phyloP scores from a whole-genome alignment of 1,140 invertebrate species.

The Harpegnathos saltator region DNA sequence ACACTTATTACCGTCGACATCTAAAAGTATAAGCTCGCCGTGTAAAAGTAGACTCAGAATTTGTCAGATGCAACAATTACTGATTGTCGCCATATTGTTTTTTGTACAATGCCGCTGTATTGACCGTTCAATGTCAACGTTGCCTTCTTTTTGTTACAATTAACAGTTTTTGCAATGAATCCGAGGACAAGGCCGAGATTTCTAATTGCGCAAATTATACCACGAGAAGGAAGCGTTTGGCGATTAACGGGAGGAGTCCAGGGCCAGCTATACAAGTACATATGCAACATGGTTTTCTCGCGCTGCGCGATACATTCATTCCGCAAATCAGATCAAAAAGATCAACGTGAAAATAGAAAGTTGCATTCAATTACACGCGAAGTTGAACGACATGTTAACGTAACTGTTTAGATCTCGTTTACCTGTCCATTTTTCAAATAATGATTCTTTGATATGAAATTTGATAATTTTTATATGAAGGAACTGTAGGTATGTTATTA shows the following conservation, averaged over 20 bases:
- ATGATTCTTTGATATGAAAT: too few species aligned
- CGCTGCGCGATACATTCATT: neutral
- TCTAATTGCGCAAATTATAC: neutral
- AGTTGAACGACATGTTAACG: neutral
- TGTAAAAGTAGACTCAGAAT: neutral
- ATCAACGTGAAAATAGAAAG: neutral
- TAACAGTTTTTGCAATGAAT: constrained; percentile 40
- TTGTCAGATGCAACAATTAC: neutral
- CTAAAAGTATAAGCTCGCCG: constrained; percentile 13
- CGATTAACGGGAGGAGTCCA: constrained; percentile 93
- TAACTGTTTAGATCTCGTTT: too few species aligned
- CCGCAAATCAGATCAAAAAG: too few species aligned
- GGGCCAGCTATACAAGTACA: constrained; percentile 93
- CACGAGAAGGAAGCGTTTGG: constrained; percentile 6
- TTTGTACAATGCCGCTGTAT: neutral
- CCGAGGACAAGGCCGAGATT: neutral
- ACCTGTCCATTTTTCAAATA: too few species aligned
- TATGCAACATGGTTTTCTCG: neutral
- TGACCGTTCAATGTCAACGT: neutral
- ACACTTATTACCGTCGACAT: too few species aligned
- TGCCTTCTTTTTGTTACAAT: constrained; percentile 19
- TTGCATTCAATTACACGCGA: neutral
- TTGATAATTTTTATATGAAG: too few species aligned
- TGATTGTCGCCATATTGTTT: neutral
- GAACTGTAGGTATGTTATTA: too few species aligned